Base-by-base conservation (phyloP, 2,797 vertebrate species). In the Lates japonicus region DNA sequence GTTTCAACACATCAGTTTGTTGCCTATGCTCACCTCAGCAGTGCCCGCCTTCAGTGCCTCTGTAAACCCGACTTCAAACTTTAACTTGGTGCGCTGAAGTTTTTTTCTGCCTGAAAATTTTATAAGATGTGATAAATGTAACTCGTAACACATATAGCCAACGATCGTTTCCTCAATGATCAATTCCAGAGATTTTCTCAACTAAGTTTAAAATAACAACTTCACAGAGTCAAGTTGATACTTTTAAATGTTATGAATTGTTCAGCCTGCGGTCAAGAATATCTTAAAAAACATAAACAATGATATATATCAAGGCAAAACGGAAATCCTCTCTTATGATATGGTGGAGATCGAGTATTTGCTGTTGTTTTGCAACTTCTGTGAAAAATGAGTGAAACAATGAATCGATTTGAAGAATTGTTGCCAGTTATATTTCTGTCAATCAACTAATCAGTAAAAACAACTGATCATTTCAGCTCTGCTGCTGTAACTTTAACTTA, bases 1-100 rank as follows among this genome's bases (percentile, higher is more conserved):
- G 54, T 62, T 66, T 63, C 31, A 49, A 65, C 79, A 41, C 77
- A 52, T 86, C 76, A 77, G 81, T 70, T 83, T 77, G 46, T 59
- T 77, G 66, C 66, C 55, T 72, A 62, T 73, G 60, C 67, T 78
- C 81, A 75, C 57, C 60, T 78, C 37, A 35, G 37, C 71, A 58
- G 52, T 7, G 63, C 41, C 48, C 83, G 82, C 82, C 37, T 90
- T 87, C 65, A 0, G 65, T 78, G 70, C 70, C 31, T 49, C 42
- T 68, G 76, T 58, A 81, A 82, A 84, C 22, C 7, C 19, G 62
- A 2, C 25, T 46, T 2, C 0, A 0, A 54, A 74, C 17, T 52
- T 42, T 8, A 60, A 70, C 2, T 37, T 54, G 20, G 25, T 57
- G 17, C 25, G 20, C 42, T 44, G 1, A 51, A 3, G 7, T 76